These are phyloP conservation scores for Epsilonema sp. DNA, from an alignment of 2,888 invertebrate genomes.

Conservation along the genomic window DNA sequence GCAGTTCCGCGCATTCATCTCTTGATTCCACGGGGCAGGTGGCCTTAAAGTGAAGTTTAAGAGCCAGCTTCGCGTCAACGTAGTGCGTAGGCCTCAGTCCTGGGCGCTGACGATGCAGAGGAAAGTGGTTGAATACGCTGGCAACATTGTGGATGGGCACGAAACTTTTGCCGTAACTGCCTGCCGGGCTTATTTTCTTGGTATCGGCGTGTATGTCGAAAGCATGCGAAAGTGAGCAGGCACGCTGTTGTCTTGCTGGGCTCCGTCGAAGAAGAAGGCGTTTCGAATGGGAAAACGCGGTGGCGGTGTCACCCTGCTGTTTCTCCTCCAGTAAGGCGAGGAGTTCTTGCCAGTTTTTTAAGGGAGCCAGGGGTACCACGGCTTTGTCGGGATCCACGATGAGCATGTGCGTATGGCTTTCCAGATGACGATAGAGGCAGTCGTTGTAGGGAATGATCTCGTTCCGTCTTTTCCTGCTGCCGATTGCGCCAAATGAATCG, in stretches of 20 bases:
- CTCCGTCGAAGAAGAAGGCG: constrained; percentile 73
- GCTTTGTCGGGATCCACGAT: constrained; percentile 80
- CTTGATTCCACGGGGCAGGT: constrained; percentile 43
- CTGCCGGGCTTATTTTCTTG: constrained; percentile 42
- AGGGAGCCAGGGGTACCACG: constrained; percentile 55
- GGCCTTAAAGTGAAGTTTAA: constrained; percentile 76
- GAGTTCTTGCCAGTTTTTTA: constrained; percentile 6
- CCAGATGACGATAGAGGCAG: constrained; percentile 74
- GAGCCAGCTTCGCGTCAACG: constrained; percentile 58
- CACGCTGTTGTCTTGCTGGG: constrained; percentile 41
- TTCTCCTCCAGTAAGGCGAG: not conserved
- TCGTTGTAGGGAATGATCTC: constrained; percentile 90
- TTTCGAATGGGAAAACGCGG: constrained; percentile 45
- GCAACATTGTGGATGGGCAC: constrained; percentile 45
- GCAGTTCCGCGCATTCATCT: constrained; percentile 20
- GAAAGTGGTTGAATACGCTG: constrained; percentile 55
- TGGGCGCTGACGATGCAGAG: constrained; percentile 40
- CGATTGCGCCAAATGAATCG: constrained; percentile 63
- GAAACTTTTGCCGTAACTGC: constrained; percentile 51
- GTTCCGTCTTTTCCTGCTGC: constrained; percentile 72
- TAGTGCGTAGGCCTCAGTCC: constrained; percentile 15
- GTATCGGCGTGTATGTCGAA: constrained; percentile 42
- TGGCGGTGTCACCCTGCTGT: not conserved
- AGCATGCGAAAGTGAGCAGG: constrained; percentile 43
- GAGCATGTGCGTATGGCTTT: constrained; percentile 52